Percentiles rank a stretch among this genome's conserved stretches.
phyloP scores from a whole-genome alignment of 2,113 vertebrate species.

The Hydrochoerus hydrochaeris region DNA sequence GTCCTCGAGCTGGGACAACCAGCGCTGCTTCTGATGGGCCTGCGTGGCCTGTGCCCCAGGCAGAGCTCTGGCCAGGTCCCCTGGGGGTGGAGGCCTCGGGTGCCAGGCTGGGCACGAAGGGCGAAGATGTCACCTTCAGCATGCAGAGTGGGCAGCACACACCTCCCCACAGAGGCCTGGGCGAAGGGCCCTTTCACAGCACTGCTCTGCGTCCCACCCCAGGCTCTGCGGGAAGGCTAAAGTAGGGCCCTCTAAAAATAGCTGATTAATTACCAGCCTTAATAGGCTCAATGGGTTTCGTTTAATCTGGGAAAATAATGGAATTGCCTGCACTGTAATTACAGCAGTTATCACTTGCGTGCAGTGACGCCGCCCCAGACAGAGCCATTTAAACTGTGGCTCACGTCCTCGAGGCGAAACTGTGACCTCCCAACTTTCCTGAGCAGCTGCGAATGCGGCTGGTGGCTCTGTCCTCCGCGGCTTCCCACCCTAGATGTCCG shows the following conservation, averaged over 20 bases:
- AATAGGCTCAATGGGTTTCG: background rate
- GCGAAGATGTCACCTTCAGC: background rate
- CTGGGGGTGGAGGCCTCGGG: background rate
- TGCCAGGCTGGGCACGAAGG: background rate
- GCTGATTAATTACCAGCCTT: background rate
- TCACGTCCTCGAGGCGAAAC: background rate
- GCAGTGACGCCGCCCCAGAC: background rate
- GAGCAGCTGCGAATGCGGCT: background rate
- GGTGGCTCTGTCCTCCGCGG: background rate
- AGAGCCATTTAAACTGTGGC: background rate
- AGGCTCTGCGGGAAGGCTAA: background rate
- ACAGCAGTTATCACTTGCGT: background rate
- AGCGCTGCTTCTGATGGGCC: too few relatives aligned
- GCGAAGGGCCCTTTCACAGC: background rate
- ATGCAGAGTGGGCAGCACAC: background rate
- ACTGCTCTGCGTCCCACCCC: too few relatives aligned
- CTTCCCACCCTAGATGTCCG: background rate
- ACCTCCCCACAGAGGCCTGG: background rate
- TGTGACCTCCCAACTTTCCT: background rate
- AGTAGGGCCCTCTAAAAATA: background rate
- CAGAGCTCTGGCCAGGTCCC: background rate
- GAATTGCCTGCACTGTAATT: background rate
- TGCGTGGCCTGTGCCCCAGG: background rate
- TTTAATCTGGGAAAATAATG: slow-evolving; percentile 45
- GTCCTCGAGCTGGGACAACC: background rate